These are phyloP conservation scores for Drosophila sp. DNA, from an alignment of 1,140 invertebrate genomes.

Conservation along the genomic window DNA sequence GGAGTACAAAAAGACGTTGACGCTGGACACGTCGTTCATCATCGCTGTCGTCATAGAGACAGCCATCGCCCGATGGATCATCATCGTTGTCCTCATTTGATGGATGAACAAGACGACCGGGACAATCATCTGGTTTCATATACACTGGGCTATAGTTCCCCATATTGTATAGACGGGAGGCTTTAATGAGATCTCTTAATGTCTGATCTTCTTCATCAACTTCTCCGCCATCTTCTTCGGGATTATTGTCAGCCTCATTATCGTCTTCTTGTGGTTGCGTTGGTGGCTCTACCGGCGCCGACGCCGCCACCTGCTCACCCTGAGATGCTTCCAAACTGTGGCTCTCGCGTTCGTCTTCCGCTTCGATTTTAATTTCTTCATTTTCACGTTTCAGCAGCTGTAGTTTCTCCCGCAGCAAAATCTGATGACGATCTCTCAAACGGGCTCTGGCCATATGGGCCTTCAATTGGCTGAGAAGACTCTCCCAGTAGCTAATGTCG, in stretches of 20 bases:
- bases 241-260: constrained; percentile 25
- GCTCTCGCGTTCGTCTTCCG: constrained; percentile 6
- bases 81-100: constrained; percentile 58
- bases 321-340: neutral
- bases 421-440: constrained; percentile 95
- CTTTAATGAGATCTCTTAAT: constrained; percentile 85
- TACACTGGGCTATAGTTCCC: constrained; percentile 94
- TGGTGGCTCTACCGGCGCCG: constrained; percentile 14
- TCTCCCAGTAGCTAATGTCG: constrained; percentile 99
- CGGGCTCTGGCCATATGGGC: constrained; percentile 97
- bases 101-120: constrained; percentile 35
- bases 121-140: constrained; percentile 83
- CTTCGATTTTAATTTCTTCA: constrained; percentile 69
- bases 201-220: constrained; percentile 83
- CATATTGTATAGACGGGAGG: constrained; percentile 87
- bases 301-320: constrained; percentile 16
- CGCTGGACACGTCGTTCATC: constrained; percentile 58
- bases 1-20: constrained; percentile 36
- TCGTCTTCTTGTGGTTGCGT: constrained; percentile 29
- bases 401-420: constrained; percentile 94
- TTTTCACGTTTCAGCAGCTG: constrained; percentile 92
- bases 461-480: constrained; percentile 95
- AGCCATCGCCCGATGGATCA: constrained; percentile 91
- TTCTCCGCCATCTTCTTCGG: neutral
- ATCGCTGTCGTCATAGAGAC: constrained; percentile 79